Base-by-base conservation (phyloP, 2,113 vertebrate genomes). In the Daphoenositta chrysoptera region DNA sequence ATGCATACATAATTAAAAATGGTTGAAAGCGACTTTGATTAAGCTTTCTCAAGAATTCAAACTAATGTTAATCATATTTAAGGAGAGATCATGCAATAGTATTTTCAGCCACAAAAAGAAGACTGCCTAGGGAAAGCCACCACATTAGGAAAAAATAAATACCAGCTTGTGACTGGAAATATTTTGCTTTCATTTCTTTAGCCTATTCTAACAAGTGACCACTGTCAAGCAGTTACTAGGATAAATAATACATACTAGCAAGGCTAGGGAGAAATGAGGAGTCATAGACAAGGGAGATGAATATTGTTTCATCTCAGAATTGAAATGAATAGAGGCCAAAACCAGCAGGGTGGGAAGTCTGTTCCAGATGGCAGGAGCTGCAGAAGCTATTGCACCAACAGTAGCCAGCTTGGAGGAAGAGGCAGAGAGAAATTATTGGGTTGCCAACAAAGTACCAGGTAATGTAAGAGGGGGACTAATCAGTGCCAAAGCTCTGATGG, bases 1-100 rank as follows among this genome's bases (percentile, higher is more conserved):
- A 82, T 90, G 96, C 86, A 96, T 93, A 75, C 90, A 81, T 96
- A 96, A 95, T 96, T 96, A 93, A 93, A 95, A 96, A 96, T 84
- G 65, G 91, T 94, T 95, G 96, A 95, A 96, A 97, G 91, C 0
- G 1, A 92, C 92, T 96, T 96, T 96, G 96, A 95, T 97, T 93
- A 96, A 89, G 83, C 69, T 96, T 96, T 87, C 88, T 93, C 80
- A 81, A 89, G 70, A 92, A 95, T 96, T 95, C 92, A 94, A 94
- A 71, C 82, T 88, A 91, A 87, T 91, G 90, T 95, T 95, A 96
- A 95, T 96, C 83, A 42, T 85, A 93, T 84, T 96, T 94, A 86
- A 86, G 83, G 50, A 90, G 57, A 83, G 27, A 93, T 82, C 61
- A 50, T 65, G 69, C 86, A 92, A 64, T 78, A 89, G 14, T 35